These are phyloP conservation scores for Caligus rogercresseyi DNA, from an alignment of 1,140 invertebrate species.

Conservation along the genomic window DNA sequence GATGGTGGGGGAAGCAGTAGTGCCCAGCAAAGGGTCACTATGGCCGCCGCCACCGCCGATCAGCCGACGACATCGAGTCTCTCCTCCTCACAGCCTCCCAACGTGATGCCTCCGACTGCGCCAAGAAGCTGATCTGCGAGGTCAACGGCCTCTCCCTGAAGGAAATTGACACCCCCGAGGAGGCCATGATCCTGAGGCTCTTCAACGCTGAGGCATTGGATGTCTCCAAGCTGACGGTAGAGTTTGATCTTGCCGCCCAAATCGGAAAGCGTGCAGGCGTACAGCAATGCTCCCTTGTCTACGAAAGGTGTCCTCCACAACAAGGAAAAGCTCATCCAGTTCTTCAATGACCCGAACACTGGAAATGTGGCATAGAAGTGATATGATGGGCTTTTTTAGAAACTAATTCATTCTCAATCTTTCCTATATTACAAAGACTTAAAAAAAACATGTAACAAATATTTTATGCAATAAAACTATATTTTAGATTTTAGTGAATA, in stretches of 20 bases:
- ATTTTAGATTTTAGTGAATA: too few relatives aligned
- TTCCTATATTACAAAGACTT: too few relatives aligned
- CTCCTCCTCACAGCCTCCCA: conserved; percentile 1
- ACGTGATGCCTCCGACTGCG: conserved; percentile 4
- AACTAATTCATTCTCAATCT: too few relatives aligned
- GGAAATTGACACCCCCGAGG: background rate
- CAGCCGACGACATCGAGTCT: background rate
- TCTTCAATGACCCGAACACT: too few relatives aligned
- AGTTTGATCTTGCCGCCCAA: conserved; percentile 7
- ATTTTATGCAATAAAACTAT: too few relatives aligned
- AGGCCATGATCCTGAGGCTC: background rate
- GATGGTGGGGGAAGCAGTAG: too few relatives aligned
- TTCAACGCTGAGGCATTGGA: background rate
- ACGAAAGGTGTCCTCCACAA: background rate
- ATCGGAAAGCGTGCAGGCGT: background rate
- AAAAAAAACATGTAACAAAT: too few relatives aligned
- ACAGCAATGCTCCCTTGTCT: background rate
- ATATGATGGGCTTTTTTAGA: too few relatives aligned
- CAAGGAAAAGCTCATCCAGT: background rate
- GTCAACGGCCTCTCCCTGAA: background rate
- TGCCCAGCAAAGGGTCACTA: too few relatives aligned
- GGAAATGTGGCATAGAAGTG: too few relatives aligned
- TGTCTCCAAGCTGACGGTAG: background rate
- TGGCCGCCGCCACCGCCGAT: background rate
- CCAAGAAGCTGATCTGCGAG: conserved; percentile 11